Evolutionary conservation across 53 echinoderm and acorn worm genomes (phyloP).

Genomic region (Zoroaster sp.): DNA sequence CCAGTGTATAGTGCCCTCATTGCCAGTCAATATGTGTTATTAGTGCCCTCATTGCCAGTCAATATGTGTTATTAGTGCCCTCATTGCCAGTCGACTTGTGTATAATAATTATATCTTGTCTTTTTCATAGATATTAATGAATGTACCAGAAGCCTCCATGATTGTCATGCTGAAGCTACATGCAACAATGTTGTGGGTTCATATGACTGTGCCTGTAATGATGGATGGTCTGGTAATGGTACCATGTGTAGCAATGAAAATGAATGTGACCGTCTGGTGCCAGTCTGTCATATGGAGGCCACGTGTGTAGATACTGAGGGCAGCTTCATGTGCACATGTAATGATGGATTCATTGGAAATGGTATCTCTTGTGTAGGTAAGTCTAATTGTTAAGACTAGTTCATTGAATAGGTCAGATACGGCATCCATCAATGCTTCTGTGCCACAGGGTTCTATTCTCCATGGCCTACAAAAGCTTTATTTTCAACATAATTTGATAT

Average conservation of each 20-base stretch:
- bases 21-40: no score
- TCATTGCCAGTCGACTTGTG: neutral
- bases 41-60: no score
- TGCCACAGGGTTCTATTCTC: no score
- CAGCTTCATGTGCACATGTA: conserved; percentile 76
- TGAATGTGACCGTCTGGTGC: conserved; percentile 53
- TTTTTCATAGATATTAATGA: conserved; percentile 74
- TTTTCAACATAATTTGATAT: no score
- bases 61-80: no score
- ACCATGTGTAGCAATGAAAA: conserved; percentile 58
- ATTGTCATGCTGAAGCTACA: conserved; percentile 65
- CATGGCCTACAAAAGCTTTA: no score
- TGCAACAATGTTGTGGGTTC: conserved; percentile 70
- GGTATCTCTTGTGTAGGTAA: conserved; percentile 80
- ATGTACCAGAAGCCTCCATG: conserved; percentile 50
- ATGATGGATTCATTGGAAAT: conserved; percentile 65
- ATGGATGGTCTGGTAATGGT: conserved; percentile 74
- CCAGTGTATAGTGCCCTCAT: no score
- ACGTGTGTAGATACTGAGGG: conserved; percentile 71
- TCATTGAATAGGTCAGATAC: no score
- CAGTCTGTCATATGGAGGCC: conserved; percentile 59
- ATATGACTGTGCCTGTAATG: conserved; percentile 65
- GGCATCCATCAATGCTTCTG: no score
- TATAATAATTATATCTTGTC: no score
- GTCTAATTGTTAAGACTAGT: no score